Evolutionary conservation across 1,140 invertebrate genomes (phyloP).

Genomic region (Drosophila azteca): DNA sequence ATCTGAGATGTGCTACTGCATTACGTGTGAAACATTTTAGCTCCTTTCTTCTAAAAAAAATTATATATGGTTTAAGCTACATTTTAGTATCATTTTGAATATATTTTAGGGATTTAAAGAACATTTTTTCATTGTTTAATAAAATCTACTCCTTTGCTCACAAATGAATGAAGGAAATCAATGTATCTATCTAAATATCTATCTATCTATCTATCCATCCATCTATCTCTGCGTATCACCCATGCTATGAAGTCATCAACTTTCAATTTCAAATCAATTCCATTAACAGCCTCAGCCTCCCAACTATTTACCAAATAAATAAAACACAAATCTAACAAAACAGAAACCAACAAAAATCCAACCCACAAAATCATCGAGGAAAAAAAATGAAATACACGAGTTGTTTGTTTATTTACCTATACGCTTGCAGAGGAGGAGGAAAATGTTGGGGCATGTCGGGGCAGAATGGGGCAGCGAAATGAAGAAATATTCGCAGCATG

Average conservation of each 20-base stretch:
- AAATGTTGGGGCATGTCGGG: conserved; percentile 40
- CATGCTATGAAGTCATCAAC: conserved; percentile 21
- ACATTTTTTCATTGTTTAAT: too few species aligned
- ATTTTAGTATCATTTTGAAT: too few species aligned
- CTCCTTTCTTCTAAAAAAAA: too few species aligned
- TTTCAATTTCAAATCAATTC: conserved; percentile 2
- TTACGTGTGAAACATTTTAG: too few species aligned
- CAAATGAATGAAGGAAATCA: background rate
- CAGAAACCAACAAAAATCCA: conserved; percentile 7
- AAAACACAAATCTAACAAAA: conserved; percentile 24
- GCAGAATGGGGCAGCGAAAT: too few species aligned
- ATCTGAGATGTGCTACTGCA: too few species aligned
- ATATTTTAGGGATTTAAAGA: too few species aligned
- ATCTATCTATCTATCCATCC: too few species aligned
- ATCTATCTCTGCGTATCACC: background rate
- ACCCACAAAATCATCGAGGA: background rate
- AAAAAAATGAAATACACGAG: conserved; percentile 50
- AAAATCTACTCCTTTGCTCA: background rate
- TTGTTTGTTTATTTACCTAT: conserved; percentile 47
- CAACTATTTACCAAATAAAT: conserved; percentile 39
- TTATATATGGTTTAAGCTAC: too few species aligned
- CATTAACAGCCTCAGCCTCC: background rate
- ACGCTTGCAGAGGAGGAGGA: conserved; percentile 18
- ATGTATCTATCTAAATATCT: too few species aligned
- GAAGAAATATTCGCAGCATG: conserved; percentile 76